phyloP scores from a whole-genome alignment of 2,797 vertebrate genomes.

The Valencia hispanica region DNA sequence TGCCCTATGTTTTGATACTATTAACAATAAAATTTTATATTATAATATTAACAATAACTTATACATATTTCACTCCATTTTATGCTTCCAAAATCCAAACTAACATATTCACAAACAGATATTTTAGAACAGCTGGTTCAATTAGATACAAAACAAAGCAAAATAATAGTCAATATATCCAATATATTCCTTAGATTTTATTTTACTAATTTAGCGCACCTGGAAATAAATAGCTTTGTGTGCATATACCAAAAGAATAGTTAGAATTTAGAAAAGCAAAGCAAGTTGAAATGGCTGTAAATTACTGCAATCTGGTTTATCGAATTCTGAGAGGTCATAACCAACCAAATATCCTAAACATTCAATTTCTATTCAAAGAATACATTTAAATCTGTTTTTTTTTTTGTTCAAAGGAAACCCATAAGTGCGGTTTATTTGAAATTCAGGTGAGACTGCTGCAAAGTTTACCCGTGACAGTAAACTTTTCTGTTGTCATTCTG shows the following conservation, averaged over 20 bases:
- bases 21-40: too few species aligned
- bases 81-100: background rate
- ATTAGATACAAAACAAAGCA: background rate
- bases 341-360: background rate
- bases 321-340: background rate
- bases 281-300: background rate
- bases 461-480: slow-evolving; percentile 88
- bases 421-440: background rate
- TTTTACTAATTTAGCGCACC: background rate
- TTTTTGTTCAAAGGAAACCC: background rate
- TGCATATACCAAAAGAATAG: background rate
- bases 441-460: background rate
- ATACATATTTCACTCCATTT: background rate
- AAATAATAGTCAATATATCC: too few species aligned
- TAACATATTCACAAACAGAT: background rate
- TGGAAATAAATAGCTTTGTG: background rate
- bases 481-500: slow-evolving; percentile 86
- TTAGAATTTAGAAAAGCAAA: background rate
- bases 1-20: too few species aligned
- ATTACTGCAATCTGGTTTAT: background rate
- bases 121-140: background rate
- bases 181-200: background rate
- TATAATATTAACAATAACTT: background rate
- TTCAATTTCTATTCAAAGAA: background rate
- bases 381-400: background rate